These are phyloP conservation scores for Pempheris klunzingeri DNA, from an alignment of 2,797 vertebrate genomes.

Conservation along the genomic window DNA sequence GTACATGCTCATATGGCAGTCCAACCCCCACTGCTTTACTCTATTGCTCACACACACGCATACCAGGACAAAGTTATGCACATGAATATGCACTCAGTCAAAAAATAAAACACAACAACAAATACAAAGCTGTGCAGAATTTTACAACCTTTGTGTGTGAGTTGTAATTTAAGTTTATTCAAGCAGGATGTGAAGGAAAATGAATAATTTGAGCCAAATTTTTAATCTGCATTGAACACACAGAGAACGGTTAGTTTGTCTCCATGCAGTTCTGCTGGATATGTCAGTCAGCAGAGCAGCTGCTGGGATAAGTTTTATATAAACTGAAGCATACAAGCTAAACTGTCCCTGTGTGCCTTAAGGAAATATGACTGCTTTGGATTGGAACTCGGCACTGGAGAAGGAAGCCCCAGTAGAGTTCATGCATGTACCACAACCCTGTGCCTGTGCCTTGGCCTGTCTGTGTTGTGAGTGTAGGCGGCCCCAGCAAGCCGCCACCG, in stretches of 20 bases:
- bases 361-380: constrained; percentile 85
- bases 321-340: constrained; percentile 78
- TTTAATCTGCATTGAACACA: constrained; percentile 48
- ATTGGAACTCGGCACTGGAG: constrained; percentile 80
- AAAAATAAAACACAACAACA: constrained; percentile 27
- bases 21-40: constrained; percentile 68
- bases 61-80: constrained; percentile 53
- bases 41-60: constrained; percentile 55
- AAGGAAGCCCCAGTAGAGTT: constrained; percentile 82
- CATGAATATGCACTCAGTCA: constrained; percentile 37
- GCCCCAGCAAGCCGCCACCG: constrained; percentile 68
- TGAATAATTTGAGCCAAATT: constrained; percentile 27
- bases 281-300: constrained; percentile 82
- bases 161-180: constrained; percentile 34
- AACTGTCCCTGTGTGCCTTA: constrained; percentile 77
- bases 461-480: constrained; percentile 70
- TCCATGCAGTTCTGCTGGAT: constrained; percentile 69
- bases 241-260: constrained; percentile 59
- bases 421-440: constrained; percentile 72
- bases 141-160: background rate
- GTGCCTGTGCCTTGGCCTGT: constrained; percentile 76
- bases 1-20: constrained; percentile 76
- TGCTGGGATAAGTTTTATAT: constrained; percentile 84
- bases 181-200: background rate
- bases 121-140: constrained; percentile 6